A percentile compares a stretch with the other conserved stretches of the same genome.
Conservation (phyloP, 2,113 vertebrate species). For the Plectropomus leopardus region DNA sequence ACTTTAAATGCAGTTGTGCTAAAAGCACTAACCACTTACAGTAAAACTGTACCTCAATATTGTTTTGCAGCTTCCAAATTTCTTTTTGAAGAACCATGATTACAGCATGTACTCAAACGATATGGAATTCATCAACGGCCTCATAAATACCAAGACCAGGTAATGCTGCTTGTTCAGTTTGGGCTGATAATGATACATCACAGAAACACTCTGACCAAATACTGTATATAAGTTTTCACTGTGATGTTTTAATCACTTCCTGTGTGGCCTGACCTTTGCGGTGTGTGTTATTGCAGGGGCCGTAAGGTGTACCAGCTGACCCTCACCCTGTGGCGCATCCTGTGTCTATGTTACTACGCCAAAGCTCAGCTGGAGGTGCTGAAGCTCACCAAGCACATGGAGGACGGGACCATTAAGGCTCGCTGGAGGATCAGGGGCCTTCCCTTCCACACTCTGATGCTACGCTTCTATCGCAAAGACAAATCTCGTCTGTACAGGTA, state of each 20-base stretch:
- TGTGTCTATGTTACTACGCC: slow-evolving; percentile 88
- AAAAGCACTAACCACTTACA: background rate
- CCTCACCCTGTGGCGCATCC: slow-evolving; percentile 84
- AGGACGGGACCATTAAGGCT: slow-evolving; percentile 89
- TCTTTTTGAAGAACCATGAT: slow-evolving; percentile 88
- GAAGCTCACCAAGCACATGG: slow-evolving; percentile 90
- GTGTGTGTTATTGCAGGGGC: slow-evolving; percentile 78
- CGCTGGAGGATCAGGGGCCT: slow-evolving; percentile 91
- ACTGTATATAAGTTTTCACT: background rate
- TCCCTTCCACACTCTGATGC: slow-evolving; percentile 84
- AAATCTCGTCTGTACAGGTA: slow-evolving; percentile 89
- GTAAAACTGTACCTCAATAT: background rate
- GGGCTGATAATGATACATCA: rapidly evolving
- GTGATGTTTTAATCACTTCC: background rate
- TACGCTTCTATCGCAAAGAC: slow-evolving; percentile 90
- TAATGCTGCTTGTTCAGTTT: slow-evolving; percentile 53
- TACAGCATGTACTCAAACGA: slow-evolving; percentile 88
- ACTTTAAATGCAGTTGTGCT: background rate
- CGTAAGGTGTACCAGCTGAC: slow-evolving; percentile 82
- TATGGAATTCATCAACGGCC: slow-evolving; percentile 90
- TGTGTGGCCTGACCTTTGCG: background rate
- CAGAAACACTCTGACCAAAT: rapidly evolving
- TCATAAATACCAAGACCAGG: slow-evolving; percentile 88
- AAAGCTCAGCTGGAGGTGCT: slow-evolving; percentile 89
- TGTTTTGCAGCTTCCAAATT: slow-evolving; percentile 87